Percentiles rank a stretch among this genome's conserved stretches.
phyloP scores from a whole-genome alignment of 2,113 vertebrate species.

The Pseudorhombus dupliciocellatus region DNA sequence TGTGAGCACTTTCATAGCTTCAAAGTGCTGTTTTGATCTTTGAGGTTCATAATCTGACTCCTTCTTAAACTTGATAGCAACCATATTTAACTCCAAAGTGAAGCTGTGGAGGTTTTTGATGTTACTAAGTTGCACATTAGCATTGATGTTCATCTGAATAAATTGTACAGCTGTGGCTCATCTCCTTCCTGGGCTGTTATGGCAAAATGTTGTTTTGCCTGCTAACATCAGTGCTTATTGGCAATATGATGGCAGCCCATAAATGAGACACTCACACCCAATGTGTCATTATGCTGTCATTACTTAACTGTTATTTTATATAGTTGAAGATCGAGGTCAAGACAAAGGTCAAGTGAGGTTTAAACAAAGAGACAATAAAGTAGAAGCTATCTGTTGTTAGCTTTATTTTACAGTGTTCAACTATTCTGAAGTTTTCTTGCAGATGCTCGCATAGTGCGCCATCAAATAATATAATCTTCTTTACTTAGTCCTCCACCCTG shows the following conservation, averaged over 20 bases:
- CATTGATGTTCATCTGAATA: background rate
- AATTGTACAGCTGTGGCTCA: conserved; percentile 6
- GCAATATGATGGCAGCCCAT: background rate
- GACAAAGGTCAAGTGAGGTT: conserved; percentile 6
- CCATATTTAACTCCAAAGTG: background rate
- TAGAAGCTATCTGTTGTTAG: background rate
- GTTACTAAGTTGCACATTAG: conserved; percentile 6
- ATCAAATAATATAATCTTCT: background rate
- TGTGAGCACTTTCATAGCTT: background rate
- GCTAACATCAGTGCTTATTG: conserved; percentile 2
- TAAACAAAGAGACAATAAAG: background rate
- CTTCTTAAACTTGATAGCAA: conserved; percentile 10
- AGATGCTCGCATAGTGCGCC: background rate
- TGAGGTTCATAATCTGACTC: background rate
- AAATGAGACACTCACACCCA: conserved; percentile 1
- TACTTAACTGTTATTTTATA: background rate
- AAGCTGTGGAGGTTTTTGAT: background rate
- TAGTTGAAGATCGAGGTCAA: background rate
- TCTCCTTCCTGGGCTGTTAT: background rate
- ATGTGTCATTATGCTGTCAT: background rate
- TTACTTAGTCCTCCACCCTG: background rate
- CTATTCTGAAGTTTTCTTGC: background rate
- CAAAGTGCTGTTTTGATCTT: background rate
- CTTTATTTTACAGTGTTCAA: background rate
- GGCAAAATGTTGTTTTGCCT: conserved; percentile 10